Percentiles rank a stretch among this genome's conserved stretches.
phyloP scores from a whole-genome alignment of 2,888 invertebrate species.

The Pollenia amentaria region DNA sequence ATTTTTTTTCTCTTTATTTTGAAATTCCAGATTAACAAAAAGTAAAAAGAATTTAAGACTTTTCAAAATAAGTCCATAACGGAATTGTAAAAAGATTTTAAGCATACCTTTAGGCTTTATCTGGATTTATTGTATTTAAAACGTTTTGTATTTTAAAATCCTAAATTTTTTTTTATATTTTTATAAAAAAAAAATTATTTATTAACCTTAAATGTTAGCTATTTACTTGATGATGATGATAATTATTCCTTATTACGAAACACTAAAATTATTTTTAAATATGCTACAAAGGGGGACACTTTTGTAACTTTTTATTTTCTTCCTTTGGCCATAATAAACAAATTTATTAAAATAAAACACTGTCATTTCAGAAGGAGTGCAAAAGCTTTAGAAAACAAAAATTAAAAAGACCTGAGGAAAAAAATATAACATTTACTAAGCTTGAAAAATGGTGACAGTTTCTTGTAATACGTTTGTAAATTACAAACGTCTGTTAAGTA shows the following conservation, averaged over 20 bases:
- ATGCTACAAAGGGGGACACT: constrained; percentile 10
- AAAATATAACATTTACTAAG: constrained; percentile 62
- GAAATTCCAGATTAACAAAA: not conserved
- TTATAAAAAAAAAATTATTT: constrained; percentile 37
- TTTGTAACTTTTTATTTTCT: not conserved
- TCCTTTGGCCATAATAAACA: constrained; percentile 64
- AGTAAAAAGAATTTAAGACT: constrained; percentile 19
- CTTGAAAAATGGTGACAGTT: constrained; percentile 77
- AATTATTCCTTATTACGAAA: constrained; percentile 13
- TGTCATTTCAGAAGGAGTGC: not conserved
- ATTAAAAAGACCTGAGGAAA: constrained; percentile 8
- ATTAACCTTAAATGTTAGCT: constrained; percentile 41
- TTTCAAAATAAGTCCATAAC: too few relatives aligned
- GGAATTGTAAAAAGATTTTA: not conserved
- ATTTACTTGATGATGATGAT: constrained; percentile 53
- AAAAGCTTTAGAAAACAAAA: not conserved
- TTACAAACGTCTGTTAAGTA: constrained; percentile 70
- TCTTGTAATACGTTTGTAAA: constrained; percentile 79
- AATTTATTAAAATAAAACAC: constrained; percentile 66
- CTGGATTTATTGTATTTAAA: not conserved
- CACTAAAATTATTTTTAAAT: constrained; percentile 20
- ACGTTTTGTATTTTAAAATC: not conserved
- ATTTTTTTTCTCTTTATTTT: too few relatives aligned
- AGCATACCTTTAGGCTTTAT: constrained; percentile 32
- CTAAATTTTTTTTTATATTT: constrained; percentile 18